A percentile compares a stretch with the other conserved stretches of the same genome.
phyloP scores from a whole-genome alignment of 2,797 vertebrate species.

The Malacoraja senta region DNA sequence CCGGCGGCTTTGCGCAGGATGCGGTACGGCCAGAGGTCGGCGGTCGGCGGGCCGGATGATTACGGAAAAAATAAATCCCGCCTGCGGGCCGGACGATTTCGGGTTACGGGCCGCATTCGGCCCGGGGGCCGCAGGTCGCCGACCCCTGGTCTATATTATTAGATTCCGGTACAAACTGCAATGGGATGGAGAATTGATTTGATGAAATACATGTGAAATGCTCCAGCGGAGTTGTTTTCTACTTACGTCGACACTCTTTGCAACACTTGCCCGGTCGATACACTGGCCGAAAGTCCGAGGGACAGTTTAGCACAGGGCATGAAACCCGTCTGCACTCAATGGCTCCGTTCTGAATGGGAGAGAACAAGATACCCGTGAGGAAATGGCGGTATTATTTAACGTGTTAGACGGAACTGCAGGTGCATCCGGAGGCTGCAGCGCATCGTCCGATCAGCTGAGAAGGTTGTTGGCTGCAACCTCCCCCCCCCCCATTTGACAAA shows the following conservation, averaged over 20 bases:
- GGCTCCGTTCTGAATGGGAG: constrained; percentile 63
- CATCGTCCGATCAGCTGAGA: too few relatives aligned
- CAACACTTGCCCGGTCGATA: constrained; percentile 75
- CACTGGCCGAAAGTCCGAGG: constrained; percentile 72
- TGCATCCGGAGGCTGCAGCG: too few relatives aligned
- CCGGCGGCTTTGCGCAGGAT: too few relatives aligned
- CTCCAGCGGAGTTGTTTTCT: background rate
- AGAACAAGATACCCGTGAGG: background rate
- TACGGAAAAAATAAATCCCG: too few relatives aligned
- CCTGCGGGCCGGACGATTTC: too few relatives aligned
- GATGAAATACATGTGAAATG: background rate
- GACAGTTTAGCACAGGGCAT: constrained; percentile 74
- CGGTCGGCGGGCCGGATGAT: too few relatives aligned
- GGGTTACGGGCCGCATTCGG: too few relatives aligned
- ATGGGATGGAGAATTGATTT: background rate
- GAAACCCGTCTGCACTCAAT: constrained; percentile 81
- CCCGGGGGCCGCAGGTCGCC: too few relatives aligned
- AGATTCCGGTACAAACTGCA: background rate
- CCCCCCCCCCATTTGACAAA: too few relatives aligned
- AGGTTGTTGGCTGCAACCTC: too few relatives aligned
- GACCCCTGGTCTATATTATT: background rate
- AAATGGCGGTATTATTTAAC: background rate
- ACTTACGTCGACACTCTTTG: constrained; percentile 83
- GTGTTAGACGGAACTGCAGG: background rate
- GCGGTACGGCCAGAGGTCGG: too few relatives aligned